Percentiles rank a stretch among this genome's conserved stretches.
These are phyloP conservation scores for Neotoxoptera formosana DNA, from an alignment of 1,140 invertebrate genomes.

Conservation along the genomic window DNA sequence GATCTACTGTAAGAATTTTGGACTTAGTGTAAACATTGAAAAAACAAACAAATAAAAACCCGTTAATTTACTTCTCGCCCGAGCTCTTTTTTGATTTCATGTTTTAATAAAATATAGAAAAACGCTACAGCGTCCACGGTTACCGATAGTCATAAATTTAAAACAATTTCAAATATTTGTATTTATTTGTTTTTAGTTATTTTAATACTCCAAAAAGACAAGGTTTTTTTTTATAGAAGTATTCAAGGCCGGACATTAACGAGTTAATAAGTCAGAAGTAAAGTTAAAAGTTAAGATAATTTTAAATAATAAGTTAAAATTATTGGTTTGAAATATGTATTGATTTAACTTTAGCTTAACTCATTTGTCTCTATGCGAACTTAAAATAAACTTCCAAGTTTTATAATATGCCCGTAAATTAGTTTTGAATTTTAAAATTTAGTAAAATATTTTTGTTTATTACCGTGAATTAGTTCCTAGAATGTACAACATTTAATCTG, in stretches of 20 bases:
- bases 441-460: too few relatives aligned
- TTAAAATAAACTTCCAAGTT: not conserved
- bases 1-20: not conserved
- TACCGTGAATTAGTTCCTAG: too few relatives aligned
- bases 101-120: not conserved
- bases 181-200: not conserved
- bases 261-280: not conserved
- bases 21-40: too few relatives aligned
- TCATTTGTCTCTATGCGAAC: not conserved
- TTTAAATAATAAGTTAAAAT: not conserved
- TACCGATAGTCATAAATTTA: not conserved
- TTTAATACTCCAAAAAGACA: not conserved
- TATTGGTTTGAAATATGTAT: not conserved
- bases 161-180: not conserved
- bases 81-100: not conserved
- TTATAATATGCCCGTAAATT: not conserved
- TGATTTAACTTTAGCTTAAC: not conserved
- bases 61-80: not conserved
- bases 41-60: not conserved
- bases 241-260: not conserved
- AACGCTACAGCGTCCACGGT: not conserved
- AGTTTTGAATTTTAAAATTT: not conserved
- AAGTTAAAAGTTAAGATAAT: not conserved
- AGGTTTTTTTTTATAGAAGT: not conserved
- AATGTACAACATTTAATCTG: too few relatives aligned